Conservation (phyloP, 2,797 vertebrate genomes). For the Novumbra hubbsi region DNA sequence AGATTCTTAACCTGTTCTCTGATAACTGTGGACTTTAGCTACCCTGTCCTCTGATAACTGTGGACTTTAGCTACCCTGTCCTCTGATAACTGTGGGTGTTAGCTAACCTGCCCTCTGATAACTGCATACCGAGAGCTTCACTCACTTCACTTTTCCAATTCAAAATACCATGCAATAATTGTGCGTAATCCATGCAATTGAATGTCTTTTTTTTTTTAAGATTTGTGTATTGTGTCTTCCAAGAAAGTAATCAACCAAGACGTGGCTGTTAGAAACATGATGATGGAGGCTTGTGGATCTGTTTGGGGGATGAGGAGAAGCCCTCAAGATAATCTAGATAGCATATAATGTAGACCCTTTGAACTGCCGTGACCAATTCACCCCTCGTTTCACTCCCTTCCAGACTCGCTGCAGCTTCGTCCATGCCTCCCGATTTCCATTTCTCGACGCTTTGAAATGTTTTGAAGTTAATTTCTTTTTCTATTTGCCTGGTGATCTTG, state of each 20-base stretch:
- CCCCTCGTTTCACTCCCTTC: constrained; percentile 42
- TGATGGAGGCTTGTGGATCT: constrained; percentile 9
- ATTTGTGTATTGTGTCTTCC: constrained; percentile 18
- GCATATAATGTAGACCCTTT: constrained; percentile 46
- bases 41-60: too few species aligned
- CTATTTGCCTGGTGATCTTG: constrained; percentile 49
- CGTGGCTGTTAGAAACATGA: constrained; percentile 1
- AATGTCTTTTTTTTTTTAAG: constrained; percentile 38
- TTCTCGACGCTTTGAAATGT: constrained; percentile 48
- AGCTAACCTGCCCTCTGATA: neutral
- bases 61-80: too few species aligned
- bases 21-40: too few species aligned
- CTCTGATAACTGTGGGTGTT: too few species aligned
- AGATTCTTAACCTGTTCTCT: too few species aligned
- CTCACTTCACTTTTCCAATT: neutral
- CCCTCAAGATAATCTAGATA: constrained; percentile 58
- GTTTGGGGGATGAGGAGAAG: constrained; percentile 28
- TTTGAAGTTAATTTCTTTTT: constrained; percentile 39
- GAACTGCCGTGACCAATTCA: constrained; percentile 56
- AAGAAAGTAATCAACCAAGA: constrained; percentile 43
- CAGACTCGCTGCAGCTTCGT: neutral
- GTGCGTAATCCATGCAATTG: neutral
- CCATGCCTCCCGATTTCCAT: constrained; percentile 48
- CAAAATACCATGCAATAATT: neutral
- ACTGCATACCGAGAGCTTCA: neutral